Evolutionary conservation across 2,797 vertebrate genomes (phyloP), one percentile per base, ranked within the genome.

Genomic region (Microtus obscurus): DNA sequence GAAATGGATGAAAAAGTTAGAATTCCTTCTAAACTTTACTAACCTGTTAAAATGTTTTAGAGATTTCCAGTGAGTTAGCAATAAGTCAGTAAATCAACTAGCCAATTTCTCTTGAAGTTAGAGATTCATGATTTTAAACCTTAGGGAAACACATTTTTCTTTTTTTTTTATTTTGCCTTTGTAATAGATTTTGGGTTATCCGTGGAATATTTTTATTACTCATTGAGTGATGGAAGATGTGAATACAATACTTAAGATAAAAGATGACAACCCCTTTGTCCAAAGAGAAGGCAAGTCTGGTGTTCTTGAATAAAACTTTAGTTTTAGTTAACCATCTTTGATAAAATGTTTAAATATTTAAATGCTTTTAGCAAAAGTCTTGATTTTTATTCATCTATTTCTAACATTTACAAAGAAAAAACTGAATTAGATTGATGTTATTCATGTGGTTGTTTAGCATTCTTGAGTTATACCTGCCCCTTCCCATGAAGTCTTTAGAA

Each of bases 11-110:
- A 88, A 90, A 97, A 96, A 76, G 34, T 98, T 97, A 67, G 93
- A 90, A 98, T 98, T 97, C 97, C 76, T 98, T 95, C 34, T 90
- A 56, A 92, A 92, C 23, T 92, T 25, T 19, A 23, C 40, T 96
- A 90, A 94, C 79, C 96, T 61, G 94, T 89, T 87, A 31, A 65
- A 89, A 80, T 67, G 21, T 89, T 93, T 91, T 43, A 77, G 67
- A 87, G 31, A 74, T 93, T 95, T 90, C 29, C 31, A 74, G 48
- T 43, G 86, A 96, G 48, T 79, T 93, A 90, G 40, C 65, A 93
- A 81, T 80, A 93, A 95, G 89, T 87, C 40, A 81, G 31, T 85
- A 73, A 96, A 69, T 91, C 51, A 94, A 89, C 34, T 90, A 92
- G 31, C 56, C 78, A 90, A 85, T n/a, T 93, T 89, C 48, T 95